A percentile compares a stretch with the other conserved stretches of the same genome.
Conservation (phyloP, 2,888 invertebrate species). For the Pyrrhosoma nymphula region DNA sequence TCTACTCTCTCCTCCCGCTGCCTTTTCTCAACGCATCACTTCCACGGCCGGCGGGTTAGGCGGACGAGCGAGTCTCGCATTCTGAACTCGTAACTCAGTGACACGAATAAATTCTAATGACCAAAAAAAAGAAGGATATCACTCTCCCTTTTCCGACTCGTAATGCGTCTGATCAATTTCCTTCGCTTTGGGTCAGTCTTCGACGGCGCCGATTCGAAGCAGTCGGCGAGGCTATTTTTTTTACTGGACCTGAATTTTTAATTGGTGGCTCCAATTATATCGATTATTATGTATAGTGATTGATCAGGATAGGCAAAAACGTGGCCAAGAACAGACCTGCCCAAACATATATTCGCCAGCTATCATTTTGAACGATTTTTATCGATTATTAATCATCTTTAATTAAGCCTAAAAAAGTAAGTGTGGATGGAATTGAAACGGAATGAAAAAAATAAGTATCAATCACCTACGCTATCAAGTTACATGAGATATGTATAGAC, state of each 20-base stretch:
- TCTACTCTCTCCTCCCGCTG: not conserved
- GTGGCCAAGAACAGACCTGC: not conserved
- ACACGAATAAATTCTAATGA: not conserved
- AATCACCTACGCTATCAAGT: not conserved
- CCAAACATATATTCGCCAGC: not conserved
- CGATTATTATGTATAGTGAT: not conserved
- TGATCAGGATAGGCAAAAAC: not conserved
- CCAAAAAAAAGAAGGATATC: not conserved
- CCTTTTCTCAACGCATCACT: not conserved
- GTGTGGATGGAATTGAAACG: not conserved
- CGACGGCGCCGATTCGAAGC: not conserved
- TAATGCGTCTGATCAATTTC: not conserved
- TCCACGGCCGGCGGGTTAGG: not conserved
- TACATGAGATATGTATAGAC: not conserved
- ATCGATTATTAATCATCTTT: not conserved
- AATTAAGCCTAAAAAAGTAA: not conserved
- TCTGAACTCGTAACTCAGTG: not conserved
- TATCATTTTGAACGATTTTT: not conserved
- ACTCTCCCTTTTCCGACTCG: not conserved
- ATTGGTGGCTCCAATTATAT: not conserved
- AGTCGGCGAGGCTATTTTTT: not conserved
- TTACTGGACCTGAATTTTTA: too few species aligned
- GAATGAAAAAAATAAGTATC: not conserved
- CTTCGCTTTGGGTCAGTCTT: not conserved
- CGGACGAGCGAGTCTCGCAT: not conserved